Evolutionary conservation across 64 coral and sea anemone genomes (phyloP).

Genomic region (Stylophora pistillata): DNA sequence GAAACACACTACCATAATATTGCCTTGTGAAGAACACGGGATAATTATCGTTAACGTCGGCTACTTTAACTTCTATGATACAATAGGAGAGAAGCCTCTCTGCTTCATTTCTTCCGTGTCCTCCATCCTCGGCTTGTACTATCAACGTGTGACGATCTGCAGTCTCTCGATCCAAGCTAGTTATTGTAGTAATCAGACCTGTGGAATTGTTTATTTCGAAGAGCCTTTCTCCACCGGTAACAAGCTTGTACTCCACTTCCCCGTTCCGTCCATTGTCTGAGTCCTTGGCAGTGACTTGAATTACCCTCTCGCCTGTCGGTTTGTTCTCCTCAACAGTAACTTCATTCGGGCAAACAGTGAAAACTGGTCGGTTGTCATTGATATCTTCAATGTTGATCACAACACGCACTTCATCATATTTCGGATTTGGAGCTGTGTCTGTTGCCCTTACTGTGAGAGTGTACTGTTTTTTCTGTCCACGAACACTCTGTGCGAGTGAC

Average conservation of each 20-base stretch:
- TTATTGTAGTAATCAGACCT: slow-evolving; percentile 61
- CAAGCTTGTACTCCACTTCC: slow-evolving; percentile 19
- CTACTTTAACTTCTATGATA: slow-evolving; percentile 45
- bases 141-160: slow-evolving; percentile 30
- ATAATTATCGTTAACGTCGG: slow-evolving; percentile 74
- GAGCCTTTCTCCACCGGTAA: slow-evolving; percentile 11
- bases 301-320: neutral
- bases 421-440: neutral
- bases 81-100: slow-evolving; percentile 69
- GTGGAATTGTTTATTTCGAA: slow-evolving; percentile 66
- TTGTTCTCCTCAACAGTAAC: slow-evolving; percentile 44
- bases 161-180: slow-evolving; percentile 58
- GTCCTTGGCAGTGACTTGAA: slow-evolving; percentile 29
- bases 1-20: slow-evolving; percentile 54
- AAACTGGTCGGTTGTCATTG: slow-evolving; percentile 49
- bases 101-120: slow-evolving; percentile 11
- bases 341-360: neutral
- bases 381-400: slow-evolving; percentile 49
- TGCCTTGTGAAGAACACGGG: slow-evolving; percentile 54
- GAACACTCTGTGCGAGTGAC: slow-evolving; percentile 11
- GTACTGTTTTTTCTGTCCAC: slow-evolving; percentile 27
- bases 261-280: slow-evolving; percentile 29
- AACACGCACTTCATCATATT: slow-evolving; percentile 48
- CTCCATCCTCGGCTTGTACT: slow-evolving; percentile 69
- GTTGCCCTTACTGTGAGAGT: slow-evolving; percentile 43